Evolutionary conservation across 1,140 invertebrate species (phyloP), one percentile per base, ranked within the genome.

Genomic region (Condylostylus longicornis): DNA sequence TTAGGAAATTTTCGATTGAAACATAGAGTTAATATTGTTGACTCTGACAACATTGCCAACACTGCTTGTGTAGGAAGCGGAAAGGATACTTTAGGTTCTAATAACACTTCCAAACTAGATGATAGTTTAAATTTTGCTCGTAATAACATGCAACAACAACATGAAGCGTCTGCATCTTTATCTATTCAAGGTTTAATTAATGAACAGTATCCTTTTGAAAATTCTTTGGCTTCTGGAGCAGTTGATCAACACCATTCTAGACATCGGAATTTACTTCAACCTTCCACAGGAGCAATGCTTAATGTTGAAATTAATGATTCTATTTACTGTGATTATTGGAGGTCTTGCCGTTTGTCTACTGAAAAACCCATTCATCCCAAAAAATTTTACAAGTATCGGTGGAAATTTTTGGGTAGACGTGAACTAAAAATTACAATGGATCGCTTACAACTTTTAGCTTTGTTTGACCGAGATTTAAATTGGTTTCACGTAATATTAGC

Each of bases 381-480:
- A 47, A 79, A 81, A 48, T 91, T 84, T 63, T 91, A 91, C 58
- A 87, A 86, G 50, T 82, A 87, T 51, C 58, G 87, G 14, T 72
- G 79, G 5, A 79, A 76, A 41, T 77, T 75, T 47, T 54, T 52
- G 54, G 66, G 40, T 44, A 45, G 53, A 38, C 68, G 67, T 1
- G 66, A 70, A 43, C 57, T 84, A 1, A 84, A 82, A 66, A 68
- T 95, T 2, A 75, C 79, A 19, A 88, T 97, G 69, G 91, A 98
- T 64, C 71, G 94, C 31, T 66, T 98, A 29, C 80, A 88, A 41
- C 63, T 98, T 9, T 68, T 96, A 53, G 89, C 93, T 0, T 63
- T 98, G 1, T 74, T 98, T 38, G 95, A 99, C 63, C 72, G 87
- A 30, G 97, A 96, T 61, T 58, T 86, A 14, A 86, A 84, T 7